A percentile compares a stretch with the other conserved stretches of the same genome.
Conservation (phyloP, 2,888 invertebrate species). For the Stratiomys singularior region DNA sequence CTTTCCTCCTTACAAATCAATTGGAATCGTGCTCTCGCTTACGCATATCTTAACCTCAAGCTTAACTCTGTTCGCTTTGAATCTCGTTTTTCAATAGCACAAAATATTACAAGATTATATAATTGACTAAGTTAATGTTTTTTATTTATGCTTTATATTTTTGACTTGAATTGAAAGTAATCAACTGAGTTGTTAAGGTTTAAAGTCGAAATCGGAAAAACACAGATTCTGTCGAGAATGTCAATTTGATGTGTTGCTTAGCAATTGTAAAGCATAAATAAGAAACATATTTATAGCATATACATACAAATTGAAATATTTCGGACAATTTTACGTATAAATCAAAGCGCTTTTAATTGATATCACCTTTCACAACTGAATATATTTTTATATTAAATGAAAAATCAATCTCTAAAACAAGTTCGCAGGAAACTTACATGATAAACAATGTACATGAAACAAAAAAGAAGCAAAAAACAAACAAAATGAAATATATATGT, state of each 20-base stretch:
- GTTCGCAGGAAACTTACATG: not conserved
- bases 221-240: not conserved
- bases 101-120: conserved; percentile 25
- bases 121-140: conserved; percentile 29
- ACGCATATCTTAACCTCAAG: not conserved
- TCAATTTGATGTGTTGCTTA: conserved; percentile 44
- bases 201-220: not conserved
- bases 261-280: conserved; percentile 33
- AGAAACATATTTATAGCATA: conserved; percentile 37
- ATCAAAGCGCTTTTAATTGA: conserved; percentile 21
- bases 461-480: no score
- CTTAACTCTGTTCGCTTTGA: not conserved
- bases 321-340: not conserved
- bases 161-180: not conserved
- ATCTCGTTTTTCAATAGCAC: conserved; percentile 25
- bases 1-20: not conserved
- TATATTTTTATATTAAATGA: conserved; percentile 50
- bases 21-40: not conserved
- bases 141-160: conserved; percentile 42
- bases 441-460: not conserved
- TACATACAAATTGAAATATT: conserved; percentile 2
- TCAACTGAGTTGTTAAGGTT: not conserved
- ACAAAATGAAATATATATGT: conserved; percentile 5
- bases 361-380: conserved; percentile 18
- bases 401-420: conserved; percentile 37